These are phyloP conservation scores for Alectoris magna DNA, from an alignment of 2,797 vertebrate species.

Conservation along the genomic window DNA sequence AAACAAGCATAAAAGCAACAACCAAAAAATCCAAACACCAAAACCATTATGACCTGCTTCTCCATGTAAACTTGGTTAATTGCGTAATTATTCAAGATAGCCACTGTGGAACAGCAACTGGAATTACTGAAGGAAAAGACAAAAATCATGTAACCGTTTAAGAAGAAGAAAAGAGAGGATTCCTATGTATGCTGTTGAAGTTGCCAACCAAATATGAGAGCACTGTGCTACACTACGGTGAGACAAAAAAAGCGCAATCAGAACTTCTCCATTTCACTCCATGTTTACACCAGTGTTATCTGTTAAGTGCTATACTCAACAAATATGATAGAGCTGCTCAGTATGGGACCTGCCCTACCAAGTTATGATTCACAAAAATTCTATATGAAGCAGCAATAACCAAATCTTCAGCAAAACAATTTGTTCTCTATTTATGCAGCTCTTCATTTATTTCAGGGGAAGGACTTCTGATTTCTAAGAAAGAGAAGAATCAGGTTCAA, in stretches of 20 bases:
- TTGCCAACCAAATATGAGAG: neutral
- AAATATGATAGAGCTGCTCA: neutral
- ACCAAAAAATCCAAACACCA: neutral
- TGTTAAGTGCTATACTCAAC: neutral
- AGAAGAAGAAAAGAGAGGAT: neutral
- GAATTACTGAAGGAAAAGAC: neutral
- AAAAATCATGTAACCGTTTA: neutral
- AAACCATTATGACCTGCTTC: no score
- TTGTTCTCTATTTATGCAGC: neutral
- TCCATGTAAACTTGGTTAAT: no score
- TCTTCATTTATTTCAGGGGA: neutral
- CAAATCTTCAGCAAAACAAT: neutral
- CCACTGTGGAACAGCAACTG: neutral
- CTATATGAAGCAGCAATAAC: neutral
- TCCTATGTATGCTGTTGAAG: neutral
- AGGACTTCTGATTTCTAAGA: neutral
- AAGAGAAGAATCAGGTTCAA: neutral
- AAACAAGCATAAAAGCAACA: neutral
- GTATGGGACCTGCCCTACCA: neutral
- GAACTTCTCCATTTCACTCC: neutral
- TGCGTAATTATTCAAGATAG: neutral
- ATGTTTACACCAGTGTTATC: neutral
- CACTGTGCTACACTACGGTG: neutral
- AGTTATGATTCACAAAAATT: neutral
- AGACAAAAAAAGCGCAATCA: neutral